Percentiles rank a stretch among this genome's conserved stretches.
These are phyloP conservation scores for Indicator indicator DNA, from an alignment of 2,113 vertebrate genomes.

Conservation along the genomic window DNA sequence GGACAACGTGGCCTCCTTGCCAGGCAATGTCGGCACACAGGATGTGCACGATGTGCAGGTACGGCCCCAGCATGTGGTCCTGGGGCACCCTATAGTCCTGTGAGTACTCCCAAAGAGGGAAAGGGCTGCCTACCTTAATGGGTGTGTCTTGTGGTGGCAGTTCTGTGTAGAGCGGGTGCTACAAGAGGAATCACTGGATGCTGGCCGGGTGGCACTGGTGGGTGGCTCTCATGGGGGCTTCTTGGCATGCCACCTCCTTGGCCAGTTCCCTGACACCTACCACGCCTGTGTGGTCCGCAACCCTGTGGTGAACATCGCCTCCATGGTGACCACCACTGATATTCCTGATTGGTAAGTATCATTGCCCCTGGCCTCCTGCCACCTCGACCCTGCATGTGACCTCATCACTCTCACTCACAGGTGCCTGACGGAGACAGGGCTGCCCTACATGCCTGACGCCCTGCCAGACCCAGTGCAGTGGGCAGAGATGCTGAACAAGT, in stretches of 20 bases:
- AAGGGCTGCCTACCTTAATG: neutral
- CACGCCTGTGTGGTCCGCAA: conserved; percentile 87
- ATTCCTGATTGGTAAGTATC: conserved; percentile 92
- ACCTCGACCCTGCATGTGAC: rapidly evolving
- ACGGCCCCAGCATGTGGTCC: rapidly evolving
- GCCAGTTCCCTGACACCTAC: conserved; percentile 91
- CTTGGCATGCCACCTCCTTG: conserved; percentile 92
- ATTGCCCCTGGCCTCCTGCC: rapidly evolving
- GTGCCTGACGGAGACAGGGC: conserved; percentile 88
- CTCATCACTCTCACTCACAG: conserved; percentile 57
- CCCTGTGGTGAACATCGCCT: conserved; percentile 90
- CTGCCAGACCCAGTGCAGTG: conserved; percentile 80
- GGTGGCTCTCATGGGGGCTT: conserved; percentile 96
- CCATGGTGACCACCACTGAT: conserved; percentile 90
- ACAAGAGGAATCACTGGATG: conserved; percentile 75
- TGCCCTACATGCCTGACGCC: conserved; percentile 72
- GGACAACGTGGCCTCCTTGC: conserved; percentile 88
- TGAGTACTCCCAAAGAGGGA: rapidly evolving
- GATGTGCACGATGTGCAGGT: conserved; percentile 95
- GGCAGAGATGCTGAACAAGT: conserved; percentile 88
- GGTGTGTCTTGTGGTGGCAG: conserved; percentile 55
- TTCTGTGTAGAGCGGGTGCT: conserved; percentile 87
- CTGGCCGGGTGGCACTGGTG: conserved; percentile 80
- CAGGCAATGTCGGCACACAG: conserved; percentile 88
- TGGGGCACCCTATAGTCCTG: no score